phyloP scores from a whole-genome alignment of 2,113 vertebrate genomes.

The Emydura subglobosa region DNA sequence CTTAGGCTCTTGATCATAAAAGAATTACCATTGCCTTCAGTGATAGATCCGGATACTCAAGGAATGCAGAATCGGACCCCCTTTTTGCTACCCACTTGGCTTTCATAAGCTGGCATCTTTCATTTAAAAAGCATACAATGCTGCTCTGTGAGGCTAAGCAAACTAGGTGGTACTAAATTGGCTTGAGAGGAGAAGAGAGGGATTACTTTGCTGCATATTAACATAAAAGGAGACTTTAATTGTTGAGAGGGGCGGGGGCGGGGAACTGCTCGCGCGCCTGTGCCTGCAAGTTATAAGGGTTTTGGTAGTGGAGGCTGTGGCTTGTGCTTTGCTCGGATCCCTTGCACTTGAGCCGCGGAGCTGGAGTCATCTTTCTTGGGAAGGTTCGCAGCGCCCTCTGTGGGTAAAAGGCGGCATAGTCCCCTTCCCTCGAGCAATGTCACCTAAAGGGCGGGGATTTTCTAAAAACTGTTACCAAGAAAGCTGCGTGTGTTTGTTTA shows the following conservation, averaged over 20 bases:
- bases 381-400: constrained; percentile 80
- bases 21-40: background rate
- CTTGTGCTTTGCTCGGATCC: background rate
- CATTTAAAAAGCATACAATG: background rate
- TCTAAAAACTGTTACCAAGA: background rate
- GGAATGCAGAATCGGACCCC: background rate
- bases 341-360: background rate
- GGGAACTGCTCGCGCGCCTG: accelerated
- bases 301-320: background rate
- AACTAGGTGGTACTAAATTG: background rate
- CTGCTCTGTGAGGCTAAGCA: background rate
- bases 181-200: background rate
- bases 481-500: background rate
- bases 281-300: background rate
- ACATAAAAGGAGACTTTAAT: background rate
- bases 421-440: background rate
- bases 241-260: accelerated
- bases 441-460: background rate
- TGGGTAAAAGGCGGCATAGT: constrained; percentile 48
- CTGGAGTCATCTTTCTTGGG: background rate
- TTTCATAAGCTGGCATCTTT: accelerated
- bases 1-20: background rate
- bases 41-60: accelerated
- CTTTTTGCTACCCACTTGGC: accelerated
- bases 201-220: accelerated